These are phyloP conservation scores for Coelinius sp. DNA, from an alignment of 2,888 invertebrate species.

Conservation along the genomic window DNA sequence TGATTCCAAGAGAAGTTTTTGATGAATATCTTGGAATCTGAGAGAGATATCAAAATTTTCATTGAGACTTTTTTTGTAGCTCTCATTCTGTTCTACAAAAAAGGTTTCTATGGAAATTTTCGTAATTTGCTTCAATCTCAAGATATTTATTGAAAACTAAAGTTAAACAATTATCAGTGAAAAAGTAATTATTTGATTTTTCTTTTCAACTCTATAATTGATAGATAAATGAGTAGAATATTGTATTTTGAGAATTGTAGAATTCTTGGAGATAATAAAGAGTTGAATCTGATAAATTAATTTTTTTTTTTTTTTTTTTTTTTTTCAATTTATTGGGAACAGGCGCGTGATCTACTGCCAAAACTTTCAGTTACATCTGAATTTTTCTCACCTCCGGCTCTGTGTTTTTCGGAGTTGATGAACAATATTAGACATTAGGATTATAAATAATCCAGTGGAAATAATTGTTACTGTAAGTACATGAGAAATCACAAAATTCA, in stretches of 20 bases:
- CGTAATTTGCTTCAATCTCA: too few relatives aligned
- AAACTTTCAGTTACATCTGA: neutral
- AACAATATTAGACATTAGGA: neutral
- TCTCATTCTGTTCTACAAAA: too few relatives aligned
- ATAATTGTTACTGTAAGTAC: neutral
- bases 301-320: too few relatives aligned
- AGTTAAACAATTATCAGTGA: too few relatives aligned
- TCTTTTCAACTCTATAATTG: neutral
- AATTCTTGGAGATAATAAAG: neutral
- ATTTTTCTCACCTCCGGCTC: neutral
- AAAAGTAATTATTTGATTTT: neutral
- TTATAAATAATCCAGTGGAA: neutral
- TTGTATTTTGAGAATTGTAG: neutral
- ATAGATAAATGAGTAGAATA: neutral
- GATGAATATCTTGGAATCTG: too few relatives aligned
- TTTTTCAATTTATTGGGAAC: neutral
- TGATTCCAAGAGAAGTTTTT: too few relatives aligned
- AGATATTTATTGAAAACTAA: too few relatives aligned
- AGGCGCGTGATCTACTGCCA: constrained; percentile 13
- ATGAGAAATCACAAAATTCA: neutral
- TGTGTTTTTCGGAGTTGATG: neutral
- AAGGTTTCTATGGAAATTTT: too few relatives aligned
- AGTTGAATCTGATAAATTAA: neutral
- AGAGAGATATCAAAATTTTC: too few relatives aligned
- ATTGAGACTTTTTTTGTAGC: too few relatives aligned